Percentiles rank a stretch among this genome's conserved stretches.
Conservation (phyloP, 2,113 vertebrate genomes). For the Oncorhynchus tshawytscha region DNA sequence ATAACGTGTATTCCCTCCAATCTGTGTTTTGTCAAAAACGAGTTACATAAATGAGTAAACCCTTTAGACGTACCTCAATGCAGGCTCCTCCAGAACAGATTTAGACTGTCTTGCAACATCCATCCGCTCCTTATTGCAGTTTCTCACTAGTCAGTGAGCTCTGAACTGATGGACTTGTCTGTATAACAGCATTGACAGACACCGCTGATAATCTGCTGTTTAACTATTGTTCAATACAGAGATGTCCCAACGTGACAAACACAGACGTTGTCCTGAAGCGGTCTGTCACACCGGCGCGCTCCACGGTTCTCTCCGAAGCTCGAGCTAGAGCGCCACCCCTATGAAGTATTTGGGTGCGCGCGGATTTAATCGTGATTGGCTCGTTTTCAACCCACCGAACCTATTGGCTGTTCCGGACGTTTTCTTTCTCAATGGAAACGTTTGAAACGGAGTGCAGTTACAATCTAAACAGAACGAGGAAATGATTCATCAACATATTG, state of each 20-base stretch:
- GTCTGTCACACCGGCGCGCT: constrained; percentile 37
- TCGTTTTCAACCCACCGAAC: constrained; percentile 7
- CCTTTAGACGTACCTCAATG: not conserved
- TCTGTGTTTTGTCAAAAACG: not conserved
- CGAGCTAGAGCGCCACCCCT: constrained; percentile 26
- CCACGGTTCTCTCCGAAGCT: constrained; percentile 19
- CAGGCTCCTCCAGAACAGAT: not conserved
- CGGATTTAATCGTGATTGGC: constrained; percentile 41
- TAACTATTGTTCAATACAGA: not conserved
- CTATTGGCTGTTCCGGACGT: constrained; percentile 37
- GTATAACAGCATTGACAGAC: not conserved
- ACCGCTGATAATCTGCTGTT: not conserved
- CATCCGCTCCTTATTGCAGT: not conserved
- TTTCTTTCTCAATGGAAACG: not conserved
- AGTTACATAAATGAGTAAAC: not conserved
- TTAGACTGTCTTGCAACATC: not conserved
- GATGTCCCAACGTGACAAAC: not conserved
- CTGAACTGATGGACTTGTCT: not conserved
- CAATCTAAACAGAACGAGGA: constrained; percentile 36
- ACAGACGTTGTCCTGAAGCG: constrained; percentile 16
- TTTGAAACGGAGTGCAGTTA: constrained; percentile 33
- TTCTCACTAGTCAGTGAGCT: not conserved
- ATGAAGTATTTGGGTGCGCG: constrained; percentile 8
- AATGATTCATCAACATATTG: constrained; percentile 23
- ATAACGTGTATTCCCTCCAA: not conserved